A percentile compares a stretch with the other conserved stretches of the same genome.
These are phyloP conservation scores for Sceloporus tristichus DNA, from an alignment of 2,113 vertebrate genomes.

Conservation along the genomic window DNA sequence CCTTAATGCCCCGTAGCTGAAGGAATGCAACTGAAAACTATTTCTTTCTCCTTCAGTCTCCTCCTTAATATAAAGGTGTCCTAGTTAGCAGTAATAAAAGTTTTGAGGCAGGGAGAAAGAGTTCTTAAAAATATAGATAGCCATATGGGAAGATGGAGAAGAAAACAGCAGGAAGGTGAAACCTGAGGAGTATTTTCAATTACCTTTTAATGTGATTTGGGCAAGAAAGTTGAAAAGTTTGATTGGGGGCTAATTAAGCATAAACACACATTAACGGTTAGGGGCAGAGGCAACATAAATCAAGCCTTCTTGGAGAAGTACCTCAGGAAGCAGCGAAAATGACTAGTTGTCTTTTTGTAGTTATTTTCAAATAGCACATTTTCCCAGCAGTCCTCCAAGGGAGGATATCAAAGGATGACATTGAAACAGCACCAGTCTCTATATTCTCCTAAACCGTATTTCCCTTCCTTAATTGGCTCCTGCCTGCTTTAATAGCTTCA, in stretches of 20 bases:
- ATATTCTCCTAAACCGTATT: constrained; percentile 42
- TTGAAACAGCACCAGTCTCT: constrained; percentile 47
- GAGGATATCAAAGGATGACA: constrained; percentile 48
- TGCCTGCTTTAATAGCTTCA: constrained; percentile 53
- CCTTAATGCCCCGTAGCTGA: neutral
- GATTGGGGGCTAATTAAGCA: constrained; percentile 53
- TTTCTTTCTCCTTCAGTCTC: neutral
- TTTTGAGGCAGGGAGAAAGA: neutral
- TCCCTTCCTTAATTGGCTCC: constrained; percentile 48
- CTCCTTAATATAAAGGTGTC: neutral
- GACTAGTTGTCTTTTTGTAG: constrained; percentile 36
- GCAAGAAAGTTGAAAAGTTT: constrained; percentile 47
- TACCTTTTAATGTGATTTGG: constrained; percentile 56
- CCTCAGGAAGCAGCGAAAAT: constrained; percentile 27
- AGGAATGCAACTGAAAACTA: neutral
- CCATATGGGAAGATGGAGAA: constrained; percentile 13
- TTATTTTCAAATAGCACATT: constrained; percentile 44
- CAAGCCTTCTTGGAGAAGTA: constrained; percentile 47
- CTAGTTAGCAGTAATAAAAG: constrained; percentile 20
- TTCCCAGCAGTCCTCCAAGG: constrained; percentile 51
- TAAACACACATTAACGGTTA: constrained; percentile 38
- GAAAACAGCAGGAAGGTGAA: constrained; percentile 38
- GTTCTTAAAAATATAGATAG: constrained; percentile 32
- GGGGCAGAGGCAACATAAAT: constrained; percentile 17
- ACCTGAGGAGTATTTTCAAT: constrained; percentile 42